Evolutionary conservation across 2,113 vertebrate species (phyloP).

Genomic region (Caranx melampygus): DNA sequence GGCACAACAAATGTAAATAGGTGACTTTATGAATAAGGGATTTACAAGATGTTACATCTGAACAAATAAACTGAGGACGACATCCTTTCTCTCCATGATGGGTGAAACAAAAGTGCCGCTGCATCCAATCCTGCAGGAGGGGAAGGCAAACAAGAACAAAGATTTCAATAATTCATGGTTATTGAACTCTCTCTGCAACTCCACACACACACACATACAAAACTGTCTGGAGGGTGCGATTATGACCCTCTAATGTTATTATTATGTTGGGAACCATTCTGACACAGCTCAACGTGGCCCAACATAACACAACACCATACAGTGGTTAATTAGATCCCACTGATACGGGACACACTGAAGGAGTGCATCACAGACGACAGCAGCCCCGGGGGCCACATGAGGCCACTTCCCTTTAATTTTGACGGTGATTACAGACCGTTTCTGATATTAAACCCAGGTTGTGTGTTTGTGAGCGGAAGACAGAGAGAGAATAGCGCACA

Average conservation of each 20-base stretch:
- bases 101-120: conserved; percentile 19
- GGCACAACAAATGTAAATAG: background rate
- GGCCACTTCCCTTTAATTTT: conserved; percentile 30
- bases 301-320: background rate
- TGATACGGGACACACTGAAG: background rate
- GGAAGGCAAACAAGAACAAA: conserved; percentile 54
- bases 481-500: background rate
- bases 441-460: conserved; percentile 26
- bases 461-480: conserved; percentile 10
- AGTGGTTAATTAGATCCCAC: conserved; percentile 14
- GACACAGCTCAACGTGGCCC: background rate
- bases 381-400: conserved; percentile 14
- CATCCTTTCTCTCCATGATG: conserved; percentile 1
- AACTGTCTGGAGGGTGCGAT: conserved; percentile 5
- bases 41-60: background rate
- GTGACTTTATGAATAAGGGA: background rate
- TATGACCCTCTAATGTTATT: conserved; percentile 57
- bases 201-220: conserved; percentile 17
- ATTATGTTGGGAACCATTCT: conserved; percentile 12
- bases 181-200: conserved; percentile 51
- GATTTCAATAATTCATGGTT: conserved; percentile 76
- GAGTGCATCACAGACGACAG: background rate
- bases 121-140: conserved; percentile 24
- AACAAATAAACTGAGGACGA: conserved; percentile 17
- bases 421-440: conserved; percentile 33